These are phyloP conservation scores for Amaurobius ferox DNA, from an alignment of 2,888 invertebrate genomes.

Conservation along the genomic window DNA sequence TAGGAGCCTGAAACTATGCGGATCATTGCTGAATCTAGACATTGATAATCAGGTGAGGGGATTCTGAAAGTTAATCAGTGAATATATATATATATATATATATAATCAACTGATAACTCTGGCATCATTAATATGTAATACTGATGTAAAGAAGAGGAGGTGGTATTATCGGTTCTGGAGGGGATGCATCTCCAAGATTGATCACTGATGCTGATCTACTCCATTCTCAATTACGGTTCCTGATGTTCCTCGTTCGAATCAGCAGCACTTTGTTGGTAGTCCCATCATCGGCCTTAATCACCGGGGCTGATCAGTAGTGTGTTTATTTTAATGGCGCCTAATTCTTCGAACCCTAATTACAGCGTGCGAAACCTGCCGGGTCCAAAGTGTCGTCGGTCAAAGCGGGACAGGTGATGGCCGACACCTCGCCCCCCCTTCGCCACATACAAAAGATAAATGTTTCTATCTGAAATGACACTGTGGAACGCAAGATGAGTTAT, in stretches of 20 bases:
- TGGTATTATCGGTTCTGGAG: too few relatives aligned
- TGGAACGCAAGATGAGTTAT: conserved; percentile 4
- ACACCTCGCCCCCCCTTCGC: conserved; percentile 30
- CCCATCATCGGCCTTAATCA: conserved; percentile 19
- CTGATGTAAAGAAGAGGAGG: too few relatives aligned
- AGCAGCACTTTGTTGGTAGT: background rate
- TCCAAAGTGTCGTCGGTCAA: conserved; percentile 60
- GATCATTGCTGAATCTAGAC: too few relatives aligned
- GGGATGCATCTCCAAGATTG: too few relatives aligned
- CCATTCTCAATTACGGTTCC: too few relatives aligned
- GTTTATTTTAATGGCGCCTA: conserved; percentile 69
- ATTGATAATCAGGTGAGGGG: too few relatives aligned
- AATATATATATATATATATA: too few relatives aligned
- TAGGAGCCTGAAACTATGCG: too few relatives aligned
- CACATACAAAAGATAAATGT: conserved; percentile 45
- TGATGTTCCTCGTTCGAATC: background rate
- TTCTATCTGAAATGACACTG: background rate
- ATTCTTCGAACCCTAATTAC: conserved; percentile 62
- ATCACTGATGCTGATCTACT: too few relatives aligned
- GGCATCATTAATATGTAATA: too few relatives aligned
- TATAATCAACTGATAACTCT: too few relatives aligned
- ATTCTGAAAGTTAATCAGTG: too few relatives aligned
- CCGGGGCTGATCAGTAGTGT: conserved; percentile 44
- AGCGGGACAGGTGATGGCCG: conserved; percentile 56
- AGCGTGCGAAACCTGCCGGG: conserved; percentile 71